Evolutionary conservation across 2,888 invertebrate species (phyloP).

Genomic region (Panorpa germanica): DNA sequence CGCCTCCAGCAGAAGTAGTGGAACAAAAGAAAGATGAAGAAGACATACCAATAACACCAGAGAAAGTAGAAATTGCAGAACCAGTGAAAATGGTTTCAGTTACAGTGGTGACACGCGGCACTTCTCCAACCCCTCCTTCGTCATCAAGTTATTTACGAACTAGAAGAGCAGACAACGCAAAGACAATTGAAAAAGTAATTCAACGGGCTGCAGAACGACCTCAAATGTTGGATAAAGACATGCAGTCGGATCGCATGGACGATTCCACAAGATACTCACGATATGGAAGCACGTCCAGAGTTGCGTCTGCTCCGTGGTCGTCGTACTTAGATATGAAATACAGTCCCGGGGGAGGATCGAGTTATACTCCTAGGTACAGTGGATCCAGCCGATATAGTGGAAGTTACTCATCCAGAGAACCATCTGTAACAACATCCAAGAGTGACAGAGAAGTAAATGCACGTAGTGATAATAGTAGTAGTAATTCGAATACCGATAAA

Average conservation of each 20-base stretch:
- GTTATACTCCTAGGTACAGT: conserved; percentile 15
- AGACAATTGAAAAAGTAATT: conserved; percentile 51
- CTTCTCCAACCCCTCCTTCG: conserved; percentile 58
- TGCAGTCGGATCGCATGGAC: conserved; percentile 53
- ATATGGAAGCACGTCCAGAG: conserved; percentile 35
- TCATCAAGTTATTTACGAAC: conserved; percentile 39
- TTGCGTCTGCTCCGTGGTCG: conserved; percentile 41
- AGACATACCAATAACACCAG: conserved; percentile 13
- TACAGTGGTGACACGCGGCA: conserved; percentile 50
- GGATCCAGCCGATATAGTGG: conserved; percentile 14
- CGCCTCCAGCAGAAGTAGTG: too few species aligned
- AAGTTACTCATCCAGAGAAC: conserved; percentile 8
- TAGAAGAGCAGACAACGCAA: conserved; percentile 51
- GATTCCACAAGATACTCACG: conserved; percentile 45
- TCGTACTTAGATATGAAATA: conserved; percentile 34
- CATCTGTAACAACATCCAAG: conserved; percentile 7
- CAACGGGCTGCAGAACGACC: conserved; percentile 33
- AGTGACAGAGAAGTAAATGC: conserved; percentile 14
- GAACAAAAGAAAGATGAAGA: conserved; percentile 14
- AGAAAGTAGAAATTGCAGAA: conserved; percentile 14
- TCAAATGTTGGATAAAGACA: conserved; percentile 45
- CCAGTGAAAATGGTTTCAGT: conserved; percentile 27
- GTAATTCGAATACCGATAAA: conserved; percentile 7
- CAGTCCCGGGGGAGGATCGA: conserved; percentile 13
- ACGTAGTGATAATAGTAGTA: conserved; percentile 13